Percentiles rank a stretch among this genome's conserved stretches.
These are phyloP conservation scores for Anthopleura xanthogrammica DNA, from an alignment of 92 coral and sea anemone genomes.

Conservation along the genomic window DNA sequence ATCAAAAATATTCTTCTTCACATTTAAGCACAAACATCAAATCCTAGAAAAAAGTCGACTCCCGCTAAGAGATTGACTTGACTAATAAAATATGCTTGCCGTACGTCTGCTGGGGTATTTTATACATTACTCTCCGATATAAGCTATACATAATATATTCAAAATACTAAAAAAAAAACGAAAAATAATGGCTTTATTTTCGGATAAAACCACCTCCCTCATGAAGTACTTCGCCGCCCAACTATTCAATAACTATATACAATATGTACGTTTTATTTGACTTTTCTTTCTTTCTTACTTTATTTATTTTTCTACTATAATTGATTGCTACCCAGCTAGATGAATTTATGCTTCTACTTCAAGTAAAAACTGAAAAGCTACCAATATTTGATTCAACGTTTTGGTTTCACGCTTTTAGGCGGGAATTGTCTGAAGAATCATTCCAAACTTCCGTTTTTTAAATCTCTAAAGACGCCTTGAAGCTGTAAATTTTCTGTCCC, in stretches of 20 bases:
- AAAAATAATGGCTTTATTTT: neutral
- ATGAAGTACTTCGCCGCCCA: slow-evolving; percentile 17
- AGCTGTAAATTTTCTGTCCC: slow-evolving; percentile 8
- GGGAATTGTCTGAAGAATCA: neutral
- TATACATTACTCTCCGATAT: no score
- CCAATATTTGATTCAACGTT: no score
- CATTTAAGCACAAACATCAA: neutral
- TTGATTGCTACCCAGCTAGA: neutral
- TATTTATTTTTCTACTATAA: neutral
- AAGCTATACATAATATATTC: no score
- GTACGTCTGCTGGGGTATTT: no score
- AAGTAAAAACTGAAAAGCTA: neutral
- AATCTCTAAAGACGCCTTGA: neutral
- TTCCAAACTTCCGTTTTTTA: neutral
- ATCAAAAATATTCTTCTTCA: neutral
- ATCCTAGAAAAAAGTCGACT: neutral
- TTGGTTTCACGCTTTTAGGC: neutral
- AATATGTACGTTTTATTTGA: neutral
- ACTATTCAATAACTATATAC: slow-evolving; percentile 3
- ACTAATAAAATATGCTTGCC: neutral
- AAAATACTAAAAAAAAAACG: neutral
- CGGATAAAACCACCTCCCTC: neutral
- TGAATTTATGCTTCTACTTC: neutral
- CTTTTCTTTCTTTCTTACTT: neutral
- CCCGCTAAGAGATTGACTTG: neutral